A percentile compares a stretch with the other conserved stretches of the same genome.
Conservation (phyloP, 2,888 invertebrate genomes). For the Cheilosia impressa region DNA sequence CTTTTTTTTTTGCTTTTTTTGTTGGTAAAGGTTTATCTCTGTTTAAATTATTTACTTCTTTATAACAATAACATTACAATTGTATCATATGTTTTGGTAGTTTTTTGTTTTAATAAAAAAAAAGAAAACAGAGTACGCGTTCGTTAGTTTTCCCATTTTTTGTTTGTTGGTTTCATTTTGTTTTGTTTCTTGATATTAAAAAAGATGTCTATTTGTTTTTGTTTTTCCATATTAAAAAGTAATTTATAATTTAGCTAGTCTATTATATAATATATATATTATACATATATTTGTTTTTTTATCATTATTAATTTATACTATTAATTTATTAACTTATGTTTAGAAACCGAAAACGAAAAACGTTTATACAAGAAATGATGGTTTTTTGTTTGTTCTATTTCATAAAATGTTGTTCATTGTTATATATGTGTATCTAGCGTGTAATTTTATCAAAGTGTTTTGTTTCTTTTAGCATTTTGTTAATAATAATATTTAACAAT, state of each 20-base stretch:
- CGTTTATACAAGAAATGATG: conserved; percentile 71
- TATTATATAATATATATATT: conserved; percentile 57
- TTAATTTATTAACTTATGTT: conserved; percentile 64
- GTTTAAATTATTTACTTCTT: conserved; percentile 53
- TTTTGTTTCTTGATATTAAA: conserved; percentile 70
- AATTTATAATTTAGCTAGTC: conserved; percentile 74
- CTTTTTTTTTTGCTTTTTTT: conserved; percentile 26
- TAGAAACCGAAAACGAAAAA: conserved; percentile 73
- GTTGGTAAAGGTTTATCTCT: conserved; percentile 42
- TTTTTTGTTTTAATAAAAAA: conserved; percentile 26
- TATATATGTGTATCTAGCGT: conserved; percentile 51
- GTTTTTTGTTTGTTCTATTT: conserved; percentile 51
- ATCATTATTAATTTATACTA: conserved; percentile 59
- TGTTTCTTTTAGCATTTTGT: conserved; percentile 59
- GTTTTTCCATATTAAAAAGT: conserved; percentile 73
- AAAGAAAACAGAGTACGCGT: conserved; percentile 52
- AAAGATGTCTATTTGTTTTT: conserved; percentile 66
- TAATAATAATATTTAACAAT: conserved; percentile 64
- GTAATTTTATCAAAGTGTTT: conserved; percentile 51
- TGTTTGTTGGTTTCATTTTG: conserved; percentile 38
- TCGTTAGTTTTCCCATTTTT: conserved; percentile 30
- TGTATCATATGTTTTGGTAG: conserved; percentile 50
- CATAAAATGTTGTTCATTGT: conserved; percentile 32
- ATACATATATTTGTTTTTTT: conserved; percentile 48
- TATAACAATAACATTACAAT: conserved; percentile 68